Evolutionary conservation across 2,113 vertebrate genomes (phyloP).

Genomic region (Oreotragus oreotragus): DNA sequence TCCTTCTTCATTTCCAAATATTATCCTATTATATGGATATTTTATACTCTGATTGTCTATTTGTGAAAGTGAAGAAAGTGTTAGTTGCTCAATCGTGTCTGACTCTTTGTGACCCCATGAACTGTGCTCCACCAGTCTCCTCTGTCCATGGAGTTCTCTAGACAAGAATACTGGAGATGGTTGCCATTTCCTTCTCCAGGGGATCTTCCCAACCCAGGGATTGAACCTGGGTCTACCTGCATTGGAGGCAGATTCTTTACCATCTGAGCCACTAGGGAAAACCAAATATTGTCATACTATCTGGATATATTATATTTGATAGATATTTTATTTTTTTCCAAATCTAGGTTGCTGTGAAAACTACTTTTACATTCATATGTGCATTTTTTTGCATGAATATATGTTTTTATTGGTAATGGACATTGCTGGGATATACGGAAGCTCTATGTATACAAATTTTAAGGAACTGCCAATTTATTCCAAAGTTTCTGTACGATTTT

Average conservation of each 20-base stretch:
- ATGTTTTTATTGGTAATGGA: neutral
- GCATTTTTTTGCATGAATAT: neutral
- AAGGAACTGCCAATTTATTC: neutral
- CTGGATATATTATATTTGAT: neutral
- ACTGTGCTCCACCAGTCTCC: neutral
- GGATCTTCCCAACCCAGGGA: neutral
- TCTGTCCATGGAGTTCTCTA: neutral
- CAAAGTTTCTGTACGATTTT: neutral
- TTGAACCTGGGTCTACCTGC: neutral
- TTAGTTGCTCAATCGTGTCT: neutral
- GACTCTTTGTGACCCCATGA: neutral
- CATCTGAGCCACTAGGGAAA: neutral
- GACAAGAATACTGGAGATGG: neutral
- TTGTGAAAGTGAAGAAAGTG: neutral
- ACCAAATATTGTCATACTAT: neutral
- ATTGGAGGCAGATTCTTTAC: neutral
- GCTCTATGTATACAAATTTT: neutral
- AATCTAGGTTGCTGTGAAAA: neutral
- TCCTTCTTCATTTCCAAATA: neutral
- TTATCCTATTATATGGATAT: neutral
- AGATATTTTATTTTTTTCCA: neutral
- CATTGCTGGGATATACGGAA: neutral
- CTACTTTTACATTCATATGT: neutral
- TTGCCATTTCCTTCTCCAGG: neutral
- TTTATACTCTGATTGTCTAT: neutral